Base-by-base conservation (phyloP, 1,140 invertebrate genomes). In the Halyomorpha halys region DNA sequence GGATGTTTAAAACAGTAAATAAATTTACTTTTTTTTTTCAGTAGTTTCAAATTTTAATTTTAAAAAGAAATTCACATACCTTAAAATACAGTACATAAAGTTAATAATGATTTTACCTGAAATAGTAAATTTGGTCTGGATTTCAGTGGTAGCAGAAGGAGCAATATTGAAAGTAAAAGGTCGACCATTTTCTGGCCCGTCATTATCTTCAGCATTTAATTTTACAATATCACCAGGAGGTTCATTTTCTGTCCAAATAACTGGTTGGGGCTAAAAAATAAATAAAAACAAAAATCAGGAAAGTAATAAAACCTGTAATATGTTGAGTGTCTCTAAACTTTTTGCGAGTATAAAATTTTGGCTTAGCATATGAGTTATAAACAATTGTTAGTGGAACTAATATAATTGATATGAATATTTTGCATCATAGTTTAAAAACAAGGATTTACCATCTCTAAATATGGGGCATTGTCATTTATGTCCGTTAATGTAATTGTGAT, bases 381-480 rank as follows among this genome's bases (percentile, higher is more conserved):
- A 6, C 4, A 39, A 13, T 2, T 39, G 13, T n/a, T 18, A 56
- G 62, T 4, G 47, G 19, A n/a, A 30, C 30, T 39, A 19, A 65
- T 44, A 3, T 27, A 23, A 6, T 34, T 3, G 34, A 21, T 16
- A 59, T 19, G 19, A 21, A 9, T 25, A 61, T 39, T 21, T 61
- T 13, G 3, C 11, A 34, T 13, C 6, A 66, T 45, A 59, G 44
- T 14, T 6, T 39, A 51, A 3, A 14, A 62, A 30, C 64, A 59
- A 11, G 47, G 16, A 78, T 81, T 82, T 76, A 83, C 81, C 71
- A 89, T 87, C 65, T 88, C 84, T 59, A 95, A 76, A 72, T 85
- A 88, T 0, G 92, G 91, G 0, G 87, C 86, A 75, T 94, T 94
- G 71, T 95, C 91, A 72, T 94, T 95, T 62, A 94, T 90, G 70